Percentiles rank a stretch among this genome's conserved stretches.
Evolutionary conservation across 2,113 vertebrate genomes (phyloP).

Genomic region (Uropsilus gracilis): DNA sequence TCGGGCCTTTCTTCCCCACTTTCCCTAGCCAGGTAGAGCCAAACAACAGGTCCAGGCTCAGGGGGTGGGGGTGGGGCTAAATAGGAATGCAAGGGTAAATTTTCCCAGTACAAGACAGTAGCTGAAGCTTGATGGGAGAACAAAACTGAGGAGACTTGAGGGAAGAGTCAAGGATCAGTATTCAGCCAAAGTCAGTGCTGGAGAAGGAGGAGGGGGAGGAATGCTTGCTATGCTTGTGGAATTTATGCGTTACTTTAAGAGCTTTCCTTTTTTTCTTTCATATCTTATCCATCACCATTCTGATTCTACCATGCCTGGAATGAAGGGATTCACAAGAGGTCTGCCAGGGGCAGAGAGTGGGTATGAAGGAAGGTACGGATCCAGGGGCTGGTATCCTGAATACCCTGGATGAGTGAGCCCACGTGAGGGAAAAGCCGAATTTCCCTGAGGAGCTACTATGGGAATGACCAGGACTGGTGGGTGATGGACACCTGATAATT

Average conservation of each 20-base stretch:
- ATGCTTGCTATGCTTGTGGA: slow-evolving; percentile 83
- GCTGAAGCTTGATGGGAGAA: slow-evolving; percentile 67
- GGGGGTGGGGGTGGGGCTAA: not conserved
- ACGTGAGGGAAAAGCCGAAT: slow-evolving; percentile 76
- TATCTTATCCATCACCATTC: slow-evolving; percentile 85
- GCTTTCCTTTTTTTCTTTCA: slow-evolving; percentile 90
- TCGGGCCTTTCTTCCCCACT: not conserved
- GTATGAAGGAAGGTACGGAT: slow-evolving; percentile 72
- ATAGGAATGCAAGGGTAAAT: not conserved
- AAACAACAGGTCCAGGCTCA: not conserved
- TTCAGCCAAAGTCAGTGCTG: slow-evolving; percentile 87
- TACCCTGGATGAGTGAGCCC: slow-evolving; percentile 63
- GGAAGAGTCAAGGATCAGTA: slow-evolving; percentile 57
- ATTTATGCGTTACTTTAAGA: slow-evolving; percentile 85
- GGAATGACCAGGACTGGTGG: slow-evolving; percentile 69
- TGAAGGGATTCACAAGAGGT: slow-evolving; percentile 77
- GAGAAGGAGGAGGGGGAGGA: slow-evolving; percentile 85
- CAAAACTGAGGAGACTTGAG: slow-evolving; percentile 60
- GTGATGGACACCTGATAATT: slow-evolving; percentile 71
- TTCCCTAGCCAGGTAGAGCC: slow-evolving; percentile 8
- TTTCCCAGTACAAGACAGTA: slow-evolving; percentile 23
- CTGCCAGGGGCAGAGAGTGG: slow-evolving; percentile 81
- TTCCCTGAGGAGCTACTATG: slow-evolving; percentile 59
- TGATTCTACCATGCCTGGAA: slow-evolving; percentile 81
- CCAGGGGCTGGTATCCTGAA: slow-evolving; percentile 75